Base-by-base conservation (phyloP, 2,797 vertebrate species). In the Gambusia yucatana region DNA sequence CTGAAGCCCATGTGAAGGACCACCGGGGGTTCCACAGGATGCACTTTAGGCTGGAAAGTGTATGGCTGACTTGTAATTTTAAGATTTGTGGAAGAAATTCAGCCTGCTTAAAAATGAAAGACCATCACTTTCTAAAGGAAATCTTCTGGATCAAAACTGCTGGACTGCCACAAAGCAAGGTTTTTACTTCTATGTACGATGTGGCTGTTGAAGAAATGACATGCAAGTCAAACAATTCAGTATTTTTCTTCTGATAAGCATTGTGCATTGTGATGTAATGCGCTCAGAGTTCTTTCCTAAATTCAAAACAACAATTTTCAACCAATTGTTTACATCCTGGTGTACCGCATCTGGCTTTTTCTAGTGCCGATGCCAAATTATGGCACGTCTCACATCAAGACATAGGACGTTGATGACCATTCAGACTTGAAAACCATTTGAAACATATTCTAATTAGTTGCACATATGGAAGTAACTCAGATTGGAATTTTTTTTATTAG, bases 21-120 rank as follows among this genome's bases (percentile, higher is more conserved):
- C 73, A 73, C 17, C 57, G 52, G 84, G 55, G 83, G 75, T 84
- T 89, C 81, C 78, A 79, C 22, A 47, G 79, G 77, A 82, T 77
- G 80, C 86, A 87, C 82, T 87, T 87, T 70, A 81, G 67, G 84
- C 82, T 77, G 81, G 77, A 82, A 82, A n/a, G 41, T 84, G 82
- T 55, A 86, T 76, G 73, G 73, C n/a, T 4, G 71, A 72, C 41
- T 82, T 72, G 57, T 75, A 44, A 77, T 77, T 75, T 50, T 75
- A 61, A 63, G 65, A 84, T 82, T 71, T 79, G 47, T 46, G 63
- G 20, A 70, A 76, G 59, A 48, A 47, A 8, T 74, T 83, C 25
- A 59, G 11, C 4, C 72, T 36, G 61, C 50, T 43, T 39, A 72
- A 82, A 80, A 77, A 43, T 72, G 47, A 80, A 44, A 52, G 67